Base-by-base conservation (phyloP, 2,797 vertebrate species). In the Acropternis orthonyx region DNA sequence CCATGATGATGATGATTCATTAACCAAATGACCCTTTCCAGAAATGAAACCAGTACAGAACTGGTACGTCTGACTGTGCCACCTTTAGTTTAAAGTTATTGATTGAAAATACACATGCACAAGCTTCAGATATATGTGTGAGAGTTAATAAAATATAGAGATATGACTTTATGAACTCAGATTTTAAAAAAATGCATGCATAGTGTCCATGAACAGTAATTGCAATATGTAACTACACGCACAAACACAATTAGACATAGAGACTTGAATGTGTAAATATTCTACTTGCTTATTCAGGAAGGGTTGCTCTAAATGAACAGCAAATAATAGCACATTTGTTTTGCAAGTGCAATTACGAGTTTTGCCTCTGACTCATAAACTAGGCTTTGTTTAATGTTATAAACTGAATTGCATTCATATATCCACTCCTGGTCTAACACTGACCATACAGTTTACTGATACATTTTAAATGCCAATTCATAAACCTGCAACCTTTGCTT, bases 211-310 rank as follows among this genome's bases (percentile, higher is more conserved):
- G 87, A 93, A 34, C 62, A 92, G 82, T 92, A 96, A 96, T 91
- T 94, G 82, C 69, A 88, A 43, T 85, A 78, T 75, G 52, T 74
- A 95, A 85, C 91, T 91, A 92, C 79, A 55, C 2, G 18, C 75
- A 91, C 82, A 97, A 93, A 95, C 87, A 89, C 85, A 95, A 93
- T 89, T 89, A 96, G 82, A 73, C 58, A 91, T 26, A 77, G 73
- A 62, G 68, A 37, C 66, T 37, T 78, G 58, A 80, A 94, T 78
- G 76, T 80, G 74, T 72, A 91, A 91, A 93, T 92, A 78, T 49
- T 85, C 85, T 41, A 44, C 79, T 95, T 91, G 58, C 78, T 92
- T 85, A 85, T 93, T 80, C 87, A 88, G 62, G 68, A 85, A 88
- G 28, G 37, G 37, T 20, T 83, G 72, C 68, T 89, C 58, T 54